Conservation (phyloP, 1,140 invertebrate species). For the Trissolcus basalis region DNA sequence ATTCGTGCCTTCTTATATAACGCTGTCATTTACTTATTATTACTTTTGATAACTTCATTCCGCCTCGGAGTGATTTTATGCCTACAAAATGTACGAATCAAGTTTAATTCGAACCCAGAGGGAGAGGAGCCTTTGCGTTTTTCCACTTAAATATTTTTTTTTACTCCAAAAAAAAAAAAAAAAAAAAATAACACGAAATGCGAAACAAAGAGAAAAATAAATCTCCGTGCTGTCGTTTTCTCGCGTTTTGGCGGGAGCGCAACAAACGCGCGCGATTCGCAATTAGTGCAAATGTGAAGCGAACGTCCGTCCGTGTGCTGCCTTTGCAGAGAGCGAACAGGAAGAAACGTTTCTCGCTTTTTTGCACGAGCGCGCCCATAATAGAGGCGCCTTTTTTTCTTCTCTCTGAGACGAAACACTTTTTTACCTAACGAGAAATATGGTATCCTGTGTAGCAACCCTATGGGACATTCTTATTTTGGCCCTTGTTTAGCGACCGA, state of each 20-base stretch:
- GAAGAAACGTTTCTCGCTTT: slow-evolving; percentile 37
- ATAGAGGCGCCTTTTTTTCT: slow-evolving; percentile 55
- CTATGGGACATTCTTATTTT: slow-evolving; percentile 20
- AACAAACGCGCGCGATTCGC: slow-evolving; percentile 27
- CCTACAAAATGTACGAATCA: too few relatives aligned
- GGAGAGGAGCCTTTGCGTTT: too few relatives aligned
- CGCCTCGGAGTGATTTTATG: too few relatives aligned
- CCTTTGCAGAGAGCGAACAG: slow-evolving; percentile 42
- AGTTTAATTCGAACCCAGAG: too few relatives aligned
- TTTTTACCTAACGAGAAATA: slow-evolving; percentile 63
- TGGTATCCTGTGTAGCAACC: slow-evolving; percentile 58
- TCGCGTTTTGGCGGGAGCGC: slow-evolving; percentile 27
- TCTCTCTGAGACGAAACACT: slow-evolving; percentile 25
- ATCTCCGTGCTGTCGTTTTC: slow-evolving; percentile 17
- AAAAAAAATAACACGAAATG: slow-evolving; percentile 10
- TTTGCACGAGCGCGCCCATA: slow-evolving; percentile 40
- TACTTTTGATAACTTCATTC: background rate
- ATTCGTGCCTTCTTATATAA: slow-evolving; percentile 31
- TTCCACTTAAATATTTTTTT: too few relatives aligned
- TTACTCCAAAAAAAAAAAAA: slow-evolving; percentile 16
- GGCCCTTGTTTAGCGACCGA: slow-evolving; percentile 20
- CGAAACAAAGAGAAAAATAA: background rate
- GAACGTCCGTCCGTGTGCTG: slow-evolving; percentile 32
- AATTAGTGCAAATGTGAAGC: slow-evolving; percentile 37
- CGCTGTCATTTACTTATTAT: background rate